A percentile compares a stretch with the other conserved stretches of the same genome.
These are phyloP conservation scores for Notechis scutatus DNA, from an alignment of 2,113 vertebrate genomes.

Conservation along the genomic window DNA sequence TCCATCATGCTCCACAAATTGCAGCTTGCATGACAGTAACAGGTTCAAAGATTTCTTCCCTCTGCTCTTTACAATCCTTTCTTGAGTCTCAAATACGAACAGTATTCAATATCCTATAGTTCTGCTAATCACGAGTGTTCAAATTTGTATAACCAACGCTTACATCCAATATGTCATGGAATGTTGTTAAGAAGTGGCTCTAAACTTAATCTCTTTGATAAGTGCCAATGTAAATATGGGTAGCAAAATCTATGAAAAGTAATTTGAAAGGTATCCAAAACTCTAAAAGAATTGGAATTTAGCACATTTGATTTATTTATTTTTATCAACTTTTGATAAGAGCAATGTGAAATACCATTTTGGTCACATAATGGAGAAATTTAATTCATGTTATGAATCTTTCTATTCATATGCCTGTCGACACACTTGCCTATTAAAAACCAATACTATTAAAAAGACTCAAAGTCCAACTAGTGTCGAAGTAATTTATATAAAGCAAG, in stretches of 20 bases:
- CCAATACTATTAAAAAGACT: neutral
- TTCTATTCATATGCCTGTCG: neutral
- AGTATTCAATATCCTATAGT: conserved; percentile 15
- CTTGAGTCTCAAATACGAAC: conserved; percentile 46
- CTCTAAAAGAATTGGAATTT: neutral
- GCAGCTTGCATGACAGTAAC: conserved; percentile 67
- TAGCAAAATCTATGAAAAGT: neutral
- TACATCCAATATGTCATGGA: neutral
- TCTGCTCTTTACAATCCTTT: conserved; percentile 54
- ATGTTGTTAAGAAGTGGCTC: neutral
- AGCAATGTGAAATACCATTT: neutral
- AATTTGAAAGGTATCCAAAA: neutral
- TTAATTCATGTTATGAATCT: neutral
- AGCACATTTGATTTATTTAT: neutral
- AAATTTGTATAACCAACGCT: neutral
- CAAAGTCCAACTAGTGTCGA: neutral
- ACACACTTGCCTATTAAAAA: neutral
- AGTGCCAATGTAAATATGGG: neutral
- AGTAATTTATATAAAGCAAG: neutral
- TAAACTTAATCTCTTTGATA: neutral
- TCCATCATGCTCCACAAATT: conserved; percentile 64
- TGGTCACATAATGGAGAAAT: neutral
- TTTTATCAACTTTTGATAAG: neutral
- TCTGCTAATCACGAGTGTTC: conserved; percentile 30
- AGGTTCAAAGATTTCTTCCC: conserved; percentile 65